Evolutionary conservation across 2,113 vertebrate genomes (phyloP), one percentile per base, ranked within the genome.

Genomic region (Caranx melampygus): DNA sequence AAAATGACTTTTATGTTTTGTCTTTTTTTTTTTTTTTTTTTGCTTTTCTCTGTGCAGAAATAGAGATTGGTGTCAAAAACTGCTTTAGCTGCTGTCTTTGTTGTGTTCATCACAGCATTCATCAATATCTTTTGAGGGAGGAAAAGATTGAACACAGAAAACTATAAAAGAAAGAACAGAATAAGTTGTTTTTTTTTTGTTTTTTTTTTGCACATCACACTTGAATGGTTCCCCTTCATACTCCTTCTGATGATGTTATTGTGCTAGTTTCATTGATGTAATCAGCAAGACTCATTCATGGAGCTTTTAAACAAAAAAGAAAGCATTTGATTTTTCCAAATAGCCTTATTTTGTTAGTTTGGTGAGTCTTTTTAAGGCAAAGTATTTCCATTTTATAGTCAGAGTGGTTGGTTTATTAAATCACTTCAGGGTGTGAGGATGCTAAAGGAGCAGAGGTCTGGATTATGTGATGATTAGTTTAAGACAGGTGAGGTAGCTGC

Each of bases 1-100:
- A 6, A 55, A 33, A 73, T 73, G 12, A 44, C 31, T 78, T 81
- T 63, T 55, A 33, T 69, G 18, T 62, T 54, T 76, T 72, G 57
- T 2, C 26, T 40, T 65, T 62, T 33, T 73, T 65, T 67, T 33
- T 73, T 59, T 16, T 18, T 15, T 33, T 73, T 65, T 67, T 33
- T 73, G 52, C 13, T 18, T 15, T 12, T 75, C 21, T 59, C 5
- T 71, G 51, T 49, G 18, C 60, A 63, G 47, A 72, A 49, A 67
- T 71, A n/a, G 44, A 78, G 40, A 62, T 59, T n/a, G 47, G 2
- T 51, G 6, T 68, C 61, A 74, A 31, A 58, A 69, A 63, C 45
- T 11, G 18, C 18, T 63, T 64, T 13, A 45, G 44, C 44, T 13
- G 13, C 13, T 14, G 11, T 45, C 44, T 14, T 4, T 45, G 44